These are phyloP conservation scores for Chelonus formosanus DNA, from an alignment of 2,888 invertebrate genomes.

Conservation along the genomic window DNA sequence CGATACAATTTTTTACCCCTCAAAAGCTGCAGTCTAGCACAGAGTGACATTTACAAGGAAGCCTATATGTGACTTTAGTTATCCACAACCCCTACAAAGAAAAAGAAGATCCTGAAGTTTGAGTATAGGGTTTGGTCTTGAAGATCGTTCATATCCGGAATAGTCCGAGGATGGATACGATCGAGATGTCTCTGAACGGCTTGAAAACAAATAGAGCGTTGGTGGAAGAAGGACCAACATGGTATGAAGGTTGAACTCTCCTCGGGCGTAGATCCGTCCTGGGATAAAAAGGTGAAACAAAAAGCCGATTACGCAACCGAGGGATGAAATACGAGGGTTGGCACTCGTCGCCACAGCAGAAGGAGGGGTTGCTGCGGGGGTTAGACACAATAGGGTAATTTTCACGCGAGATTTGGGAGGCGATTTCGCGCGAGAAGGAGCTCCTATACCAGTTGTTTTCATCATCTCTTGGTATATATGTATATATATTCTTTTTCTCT, in stretches of 20 bases:
- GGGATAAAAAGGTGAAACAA: slow-evolving; percentile 63
- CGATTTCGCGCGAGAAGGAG: slow-evolving; percentile 57
- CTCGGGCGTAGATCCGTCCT: slow-evolving; percentile 41
- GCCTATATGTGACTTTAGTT: no score
- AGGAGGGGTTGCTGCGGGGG: slow-evolving; percentile 41
- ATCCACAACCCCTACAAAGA: no score
- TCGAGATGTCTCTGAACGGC: background rate
- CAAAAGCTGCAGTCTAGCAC: background rate
- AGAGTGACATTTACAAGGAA: no score
- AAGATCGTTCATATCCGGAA: no score
- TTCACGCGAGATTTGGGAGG: slow-evolving; percentile 66
- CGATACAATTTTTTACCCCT: background rate
- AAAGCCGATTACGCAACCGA: slow-evolving; percentile 64
- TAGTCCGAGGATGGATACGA: no score
- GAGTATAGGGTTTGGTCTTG: no score
- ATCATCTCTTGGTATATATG: slow-evolving; percentile 1
- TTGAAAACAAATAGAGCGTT: slow-evolving; percentile 33
- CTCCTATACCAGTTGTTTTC: slow-evolving; percentile 34
- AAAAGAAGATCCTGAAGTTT: no score
- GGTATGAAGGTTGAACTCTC: slow-evolving; percentile 32
- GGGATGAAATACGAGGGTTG: slow-evolving; percentile 35
- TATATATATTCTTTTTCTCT: slow-evolving; percentile 14
- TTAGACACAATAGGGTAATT: slow-evolving; percentile 63
- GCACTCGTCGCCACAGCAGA: slow-evolving; percentile 21
- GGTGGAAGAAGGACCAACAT: slow-evolving; percentile 2